Evolutionary conservation across 30 jellyfish, hydroid and myxozoan species (phyloP), one percentile per base, ranked within the genome.

Genomic region (Aurelia sp.): DNA sequence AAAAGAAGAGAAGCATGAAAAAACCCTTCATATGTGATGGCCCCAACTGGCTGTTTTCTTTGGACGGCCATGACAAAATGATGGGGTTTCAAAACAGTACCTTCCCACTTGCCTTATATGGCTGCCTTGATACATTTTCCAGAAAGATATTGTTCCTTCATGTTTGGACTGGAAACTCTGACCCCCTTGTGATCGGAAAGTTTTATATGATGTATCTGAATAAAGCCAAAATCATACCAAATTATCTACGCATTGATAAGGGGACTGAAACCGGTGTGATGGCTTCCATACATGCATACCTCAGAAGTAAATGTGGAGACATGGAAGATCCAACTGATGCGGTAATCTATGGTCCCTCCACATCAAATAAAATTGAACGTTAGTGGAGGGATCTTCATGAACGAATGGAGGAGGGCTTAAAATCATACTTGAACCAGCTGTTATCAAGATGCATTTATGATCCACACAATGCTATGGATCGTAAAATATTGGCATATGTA

Each of bases 251-350:
- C 21, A 55, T 85, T 19, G 94, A 85, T 74, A 73, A 85, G 66
- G 88, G 94, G 53, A 73, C 94, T 12, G 94, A 85, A 47, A 85
- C 88, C 8, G 94, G 94, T 52, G 76, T 24, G 67, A 35, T 74
- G 87, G 94, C 92, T 11, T 40, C 92, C 51, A 82, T 82, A 58
- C 92, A 82, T 19, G 51, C 85, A n/a, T 82, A 19, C 64, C 85
- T 82, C 31, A 13, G 76, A 58, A 48, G 75, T 20, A 68, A 61
- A 41, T 63, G 61, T 68, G 94, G 81, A 52, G 88, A 86, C 59
- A n/a, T 86, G 89, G 38, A 75, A 48, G 88, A 85, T 57, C 88
- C 94, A 65, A 67, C 77, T 72, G 88, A 85, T 53, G 66, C 82
- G 35, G 94, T 85, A 41, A 51, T 85, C 74, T 72, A 72, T 85